Evolutionary conservation across 1,140 invertebrate species (phyloP), one percentile per base, ranked within the genome.

Genomic region (Hycleus phaleratus): DNA sequence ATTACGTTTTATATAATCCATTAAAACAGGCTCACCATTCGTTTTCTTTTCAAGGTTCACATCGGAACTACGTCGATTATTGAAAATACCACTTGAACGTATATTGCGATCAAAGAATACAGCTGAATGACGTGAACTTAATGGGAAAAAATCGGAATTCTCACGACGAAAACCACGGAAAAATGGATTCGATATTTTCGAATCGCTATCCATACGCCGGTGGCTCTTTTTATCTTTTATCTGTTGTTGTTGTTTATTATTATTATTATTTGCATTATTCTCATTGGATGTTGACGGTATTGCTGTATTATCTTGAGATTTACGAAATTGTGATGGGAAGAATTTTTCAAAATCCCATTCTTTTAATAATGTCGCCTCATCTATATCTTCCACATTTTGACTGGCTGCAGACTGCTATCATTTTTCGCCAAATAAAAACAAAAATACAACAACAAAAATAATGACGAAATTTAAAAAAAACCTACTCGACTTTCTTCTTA

Each of bases 301-400:
- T 65, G 3, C 72, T 75, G 48, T 74, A 72, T 39, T 74, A 63
- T 61, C 75, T 11, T 39, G 43, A n/a, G 55, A 66, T 52, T 73
- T 63, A 51, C 62, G 32, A 32, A 32, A 32, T 70, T 75, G 78
- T 59, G 74, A 79, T 26, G 86, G 85, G 72, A 91, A 90, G 78
- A 90, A 90, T 71, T 84, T 82, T 60, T 86, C 84, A 74, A 91
- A 85, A 74, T 90, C 86, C 88, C 87, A 91, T 60, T 90, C 88
- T 73, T 86, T 86, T 46, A 91, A 76, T 32, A 90, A 78, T 39
- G 84, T 82, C 44, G 85, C 83, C 73, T 88, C 85, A 65, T 87
- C 85, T 61, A 81, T 75, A 61, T 85, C 82, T 67, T 74, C 71
- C 65, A 60, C 69, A 44, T 48, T 56, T 60, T 60, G 63, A 71